These are phyloP conservation scores for Pachycephus smyrnensis DNA, from an alignment of 2,888 invertebrate species.

Conservation along the genomic window DNA sequence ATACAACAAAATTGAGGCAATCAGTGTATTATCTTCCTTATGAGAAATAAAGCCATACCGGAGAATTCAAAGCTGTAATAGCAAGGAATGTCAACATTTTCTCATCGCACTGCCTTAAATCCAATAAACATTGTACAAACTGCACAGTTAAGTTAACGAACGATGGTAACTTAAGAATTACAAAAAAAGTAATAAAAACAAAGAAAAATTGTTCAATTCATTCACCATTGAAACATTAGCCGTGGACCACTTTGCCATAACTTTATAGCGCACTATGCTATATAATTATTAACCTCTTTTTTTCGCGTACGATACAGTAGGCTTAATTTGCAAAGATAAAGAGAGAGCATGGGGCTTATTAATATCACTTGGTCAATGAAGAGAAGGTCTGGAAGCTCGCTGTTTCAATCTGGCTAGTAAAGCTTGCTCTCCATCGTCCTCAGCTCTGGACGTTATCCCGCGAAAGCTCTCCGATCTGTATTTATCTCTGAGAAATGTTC, in stretches of 20 bases:
- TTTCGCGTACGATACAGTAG: constrained; percentile 23
- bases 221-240: constrained; percentile 5
- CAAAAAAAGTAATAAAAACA: not conserved
- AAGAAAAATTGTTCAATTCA: constrained; percentile 13
- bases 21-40: not conserved
- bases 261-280: constrained; percentile 8
- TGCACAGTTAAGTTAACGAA: not conserved
- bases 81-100: not conserved
- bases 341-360: constrained; percentile 29
- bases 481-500: constrained; percentile 86
- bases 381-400: constrained; percentile 65
- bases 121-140: not conserved
- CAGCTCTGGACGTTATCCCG: constrained; percentile 63
- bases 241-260: not conserved
- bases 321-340: constrained; percentile 18
- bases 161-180: not conserved
- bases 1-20: not conserved
- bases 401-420: constrained; percentile 67
- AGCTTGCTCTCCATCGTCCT: constrained; percentile 62
- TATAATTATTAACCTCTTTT: constrained; percentile 15
- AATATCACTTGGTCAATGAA: constrained; percentile 57
- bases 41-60: not conserved
- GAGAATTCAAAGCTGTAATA: not conserved
- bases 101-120: not conserved
- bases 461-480: constrained; percentile 86